These are phyloP conservation scores for Frankliniella intonsa DNA, from an alignment of 2,888 invertebrate species.

Conservation along the genomic window DNA sequence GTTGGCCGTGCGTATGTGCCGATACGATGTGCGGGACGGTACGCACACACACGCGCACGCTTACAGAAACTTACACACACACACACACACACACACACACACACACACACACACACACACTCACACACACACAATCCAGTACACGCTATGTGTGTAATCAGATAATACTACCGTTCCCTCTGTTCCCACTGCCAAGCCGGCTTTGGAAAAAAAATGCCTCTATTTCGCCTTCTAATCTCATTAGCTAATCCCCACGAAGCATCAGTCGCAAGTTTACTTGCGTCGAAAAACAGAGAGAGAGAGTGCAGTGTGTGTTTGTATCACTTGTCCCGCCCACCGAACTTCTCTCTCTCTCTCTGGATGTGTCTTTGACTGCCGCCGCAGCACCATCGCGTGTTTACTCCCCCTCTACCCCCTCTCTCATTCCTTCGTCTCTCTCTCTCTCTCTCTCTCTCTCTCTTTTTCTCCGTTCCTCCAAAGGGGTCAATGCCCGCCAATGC, in stretches of 20 bases:
- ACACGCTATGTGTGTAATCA: background rate
- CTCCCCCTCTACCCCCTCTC: background rate
- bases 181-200: no score
- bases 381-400: background rate
- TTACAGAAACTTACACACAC: background rate
- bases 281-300: background rate
- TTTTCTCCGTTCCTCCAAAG: no score
- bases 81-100: background rate
- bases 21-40: background rate
- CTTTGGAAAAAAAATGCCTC: no score
- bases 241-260: background rate
- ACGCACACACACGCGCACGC: background rate
- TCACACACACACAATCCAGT: background rate
- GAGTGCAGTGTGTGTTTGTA: background rate
- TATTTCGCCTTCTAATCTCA: no score
- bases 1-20: background rate
- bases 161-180: background rate
- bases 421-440: no score
- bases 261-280: background rate
- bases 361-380: slow-evolving; percentile 1
- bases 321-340: background rate
- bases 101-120: background rate
- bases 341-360: background rate
- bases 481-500: no score
- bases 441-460: no score